These are phyloP conservation scores for Pristionchus japonicus DNA, from an alignment of 2,888 invertebrate genomes.

Conservation along the genomic window DNA sequence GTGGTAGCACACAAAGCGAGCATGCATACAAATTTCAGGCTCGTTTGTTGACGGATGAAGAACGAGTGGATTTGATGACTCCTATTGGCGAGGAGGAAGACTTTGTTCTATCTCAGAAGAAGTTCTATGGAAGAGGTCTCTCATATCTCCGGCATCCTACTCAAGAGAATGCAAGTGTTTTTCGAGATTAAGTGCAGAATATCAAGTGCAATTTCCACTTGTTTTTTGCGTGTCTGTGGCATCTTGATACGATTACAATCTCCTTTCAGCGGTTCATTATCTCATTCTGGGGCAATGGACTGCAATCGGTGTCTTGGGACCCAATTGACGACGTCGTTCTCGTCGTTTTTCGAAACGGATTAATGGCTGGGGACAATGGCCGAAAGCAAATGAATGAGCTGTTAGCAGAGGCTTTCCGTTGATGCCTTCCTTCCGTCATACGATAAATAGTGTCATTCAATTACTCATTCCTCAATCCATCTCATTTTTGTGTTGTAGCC, in stretches of 20 bases:
- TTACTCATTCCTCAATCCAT: background rate
- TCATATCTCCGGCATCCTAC: background rate
- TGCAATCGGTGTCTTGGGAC: slow-evolving; percentile 9
- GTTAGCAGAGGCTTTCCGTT: background rate
- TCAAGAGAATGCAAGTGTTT: background rate
- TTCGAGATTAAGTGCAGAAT: background rate
- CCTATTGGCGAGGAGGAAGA: background rate
- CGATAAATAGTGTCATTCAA: background rate
- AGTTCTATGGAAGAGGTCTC: background rate
- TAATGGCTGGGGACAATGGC: background rate
- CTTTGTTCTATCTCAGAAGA: background rate
- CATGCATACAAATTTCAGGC: background rate
- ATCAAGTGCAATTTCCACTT: background rate
- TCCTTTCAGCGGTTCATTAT: slow-evolving; percentile 15
- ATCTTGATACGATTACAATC: background rate
- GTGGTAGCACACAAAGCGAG: background rate
- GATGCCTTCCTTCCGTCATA: background rate
- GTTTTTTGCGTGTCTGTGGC: background rate
- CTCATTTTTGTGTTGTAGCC: background rate
- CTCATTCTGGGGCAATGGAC: slow-evolving; percentile 18
- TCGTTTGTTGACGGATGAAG: background rate
- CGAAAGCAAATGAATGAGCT: background rate
- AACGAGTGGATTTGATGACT: background rate
- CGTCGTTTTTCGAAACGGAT: slow-evolving; percentile 21
- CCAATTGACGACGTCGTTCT: background rate